Conservation (phyloP, 2,113 vertebrate genomes). For the Spheniscus mendiculus region DNA sequence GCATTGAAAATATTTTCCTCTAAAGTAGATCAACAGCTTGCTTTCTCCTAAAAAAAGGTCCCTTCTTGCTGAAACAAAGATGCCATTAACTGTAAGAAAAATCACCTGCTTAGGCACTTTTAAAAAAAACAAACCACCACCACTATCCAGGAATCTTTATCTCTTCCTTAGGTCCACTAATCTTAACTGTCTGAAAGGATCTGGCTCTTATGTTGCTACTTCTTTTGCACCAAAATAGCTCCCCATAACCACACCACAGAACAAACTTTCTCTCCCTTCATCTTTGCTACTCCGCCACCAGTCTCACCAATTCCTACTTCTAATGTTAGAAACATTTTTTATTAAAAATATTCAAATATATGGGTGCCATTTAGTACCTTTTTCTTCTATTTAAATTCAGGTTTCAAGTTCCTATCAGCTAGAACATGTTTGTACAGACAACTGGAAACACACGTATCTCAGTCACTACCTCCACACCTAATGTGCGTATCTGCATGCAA, state of each 20-base stretch:
- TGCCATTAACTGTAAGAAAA: not conserved
- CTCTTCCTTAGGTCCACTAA: not conserved
- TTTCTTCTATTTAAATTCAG: not conserved
- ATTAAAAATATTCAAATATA: not conserved
- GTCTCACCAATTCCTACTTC: not conserved
- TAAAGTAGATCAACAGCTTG: not conserved
- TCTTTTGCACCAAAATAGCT: not conserved
- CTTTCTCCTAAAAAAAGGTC: not conserved
- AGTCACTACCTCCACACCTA: not conserved
- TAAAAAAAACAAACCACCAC: not conserved
- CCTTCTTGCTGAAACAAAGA: not conserved
- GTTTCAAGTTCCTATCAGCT: not conserved
- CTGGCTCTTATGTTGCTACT: accelerated
- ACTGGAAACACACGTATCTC: accelerated
- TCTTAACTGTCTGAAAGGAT: not conserved
- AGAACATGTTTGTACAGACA: not conserved
- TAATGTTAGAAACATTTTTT: not conserved
- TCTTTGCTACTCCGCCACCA: not conserved
- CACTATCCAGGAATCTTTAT: not conserved
- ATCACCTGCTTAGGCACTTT: not conserved
- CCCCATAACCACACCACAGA: not conserved
- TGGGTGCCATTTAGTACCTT: not conserved
- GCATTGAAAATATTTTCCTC: not conserved
- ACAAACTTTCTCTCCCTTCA: not conserved
- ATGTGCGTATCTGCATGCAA: not conserved